A percentile compares a stretch with the other conserved stretches of the same genome.
These are phyloP conservation scores for Amblyteles armatorius DNA, from an alignment of 2,888 invertebrate genomes.

Conservation along the genomic window DNA sequence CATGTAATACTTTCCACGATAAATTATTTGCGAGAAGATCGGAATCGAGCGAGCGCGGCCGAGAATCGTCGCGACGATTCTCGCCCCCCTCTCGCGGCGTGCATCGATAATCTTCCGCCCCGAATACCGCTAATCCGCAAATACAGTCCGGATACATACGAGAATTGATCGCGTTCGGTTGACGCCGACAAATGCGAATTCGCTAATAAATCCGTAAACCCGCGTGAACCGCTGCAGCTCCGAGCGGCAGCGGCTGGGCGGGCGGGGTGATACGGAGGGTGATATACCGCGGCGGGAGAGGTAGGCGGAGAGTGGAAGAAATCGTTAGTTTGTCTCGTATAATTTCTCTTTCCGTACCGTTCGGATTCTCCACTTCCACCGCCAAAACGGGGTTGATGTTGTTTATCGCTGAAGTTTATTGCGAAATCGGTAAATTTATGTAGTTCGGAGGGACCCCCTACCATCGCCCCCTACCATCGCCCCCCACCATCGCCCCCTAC, in stretches of 20 bases:
- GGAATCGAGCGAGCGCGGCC: neutral
- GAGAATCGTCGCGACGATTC: neutral
- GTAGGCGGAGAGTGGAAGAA: neutral
- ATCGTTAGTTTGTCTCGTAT: conserved; percentile 20
- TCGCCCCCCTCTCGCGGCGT: neutral
- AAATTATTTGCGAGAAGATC: neutral
- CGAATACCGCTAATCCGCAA: conserved; percentile 46
- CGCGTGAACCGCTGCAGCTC: conserved; percentile 31
- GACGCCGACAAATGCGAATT: conserved; percentile 60
- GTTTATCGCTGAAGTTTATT: conserved; percentile 61
- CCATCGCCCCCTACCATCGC: too few species aligned
- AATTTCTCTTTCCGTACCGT: neutral
- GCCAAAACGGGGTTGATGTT: conserved; percentile 22
- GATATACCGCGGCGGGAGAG: too few species aligned
- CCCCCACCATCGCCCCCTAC: too few species aligned
- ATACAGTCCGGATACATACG: conserved; percentile 53
- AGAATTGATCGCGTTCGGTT: conserved; percentile 59
- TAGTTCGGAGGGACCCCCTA: neutral
- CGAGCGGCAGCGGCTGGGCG: neutral
- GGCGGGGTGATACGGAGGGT: neutral
- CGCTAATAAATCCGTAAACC: conserved; percentile 65
- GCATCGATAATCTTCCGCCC: neutral
- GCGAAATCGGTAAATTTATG: conserved; percentile 56
- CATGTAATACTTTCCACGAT: neutral
- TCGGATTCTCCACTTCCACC: neutral